Evolutionary conservation across 2,113 vertebrate genomes (phyloP), one percentile per base, ranked within the genome.

Genomic region (Podiceps cristatus): DNA sequence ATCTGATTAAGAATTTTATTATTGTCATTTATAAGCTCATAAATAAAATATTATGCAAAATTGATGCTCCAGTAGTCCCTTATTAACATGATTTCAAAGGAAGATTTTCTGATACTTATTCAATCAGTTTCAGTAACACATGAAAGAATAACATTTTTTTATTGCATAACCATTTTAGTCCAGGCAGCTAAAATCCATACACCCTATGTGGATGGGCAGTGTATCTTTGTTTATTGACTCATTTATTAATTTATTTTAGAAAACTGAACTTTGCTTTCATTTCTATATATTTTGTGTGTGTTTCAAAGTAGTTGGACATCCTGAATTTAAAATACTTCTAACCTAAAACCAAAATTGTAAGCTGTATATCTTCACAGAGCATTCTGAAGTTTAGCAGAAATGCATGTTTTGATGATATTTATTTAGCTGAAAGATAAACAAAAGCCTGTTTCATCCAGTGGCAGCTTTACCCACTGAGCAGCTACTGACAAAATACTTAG

Each of bases 1-100:
- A 71, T 92, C n/a, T 88, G 58, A 66, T 68, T 88, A 80, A 42
- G 52, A 72, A 37, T 50, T 86, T 95, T 83, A 94, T 91, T 78
- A 66, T 23, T 85, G 10, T 71, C 73, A 24, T 33, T 92, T 80
- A 80, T 73, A 91, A 96, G 40, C 35, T 85, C 50, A 91, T 96
- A 93, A 96, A 73, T 56, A 81, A 62, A 89, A 47, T 93, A 53
- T 89, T 95, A 94, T 81, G 76, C 71, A 76, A 94, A 97, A 94
- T 19, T 27, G 13, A 78, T 42, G 62, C 31, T 89, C 17, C 47
- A 62, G 27, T 71, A 86, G 82, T 88, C 63, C 45, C 67, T 86
- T 82, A 82, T 86, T 97, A 96, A 94, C 27, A 31, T 74, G 62
- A 55, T 72, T 96, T 91, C 52, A 94, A 86, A 96, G 53, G 56